A percentile compares a stretch with the other conserved stretches of the same genome.
Evolutionary conservation across 2,113 vertebrate genomes (phyloP).

Genomic region (Clarias batrachus): DNA sequence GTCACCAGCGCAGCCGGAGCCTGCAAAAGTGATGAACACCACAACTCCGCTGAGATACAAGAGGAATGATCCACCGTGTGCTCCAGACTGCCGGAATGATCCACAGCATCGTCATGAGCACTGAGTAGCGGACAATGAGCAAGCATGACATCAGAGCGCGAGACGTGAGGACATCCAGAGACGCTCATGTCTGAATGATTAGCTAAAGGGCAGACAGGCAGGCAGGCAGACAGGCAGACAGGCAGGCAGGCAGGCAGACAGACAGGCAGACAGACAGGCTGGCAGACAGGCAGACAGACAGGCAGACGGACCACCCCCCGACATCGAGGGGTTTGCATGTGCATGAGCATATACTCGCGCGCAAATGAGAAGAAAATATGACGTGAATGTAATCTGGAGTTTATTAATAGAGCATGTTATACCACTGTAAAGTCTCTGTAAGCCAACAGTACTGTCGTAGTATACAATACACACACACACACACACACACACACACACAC

Average conservation of each 20-base stretch:
- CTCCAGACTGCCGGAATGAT: background rate
- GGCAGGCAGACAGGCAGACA: no score
- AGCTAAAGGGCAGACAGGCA: background rate
- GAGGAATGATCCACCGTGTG: background rate
- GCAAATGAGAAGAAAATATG: background rate
- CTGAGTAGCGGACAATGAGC: background rate
- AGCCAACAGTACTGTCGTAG: no score
- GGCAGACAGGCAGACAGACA: background rate
- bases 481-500: no score
- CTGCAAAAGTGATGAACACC: background rate
- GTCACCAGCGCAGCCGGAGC: background rate
- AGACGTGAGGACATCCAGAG: background rate
- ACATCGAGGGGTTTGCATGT: background rate
- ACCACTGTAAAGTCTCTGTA: background rate
- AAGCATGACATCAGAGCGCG: background rate
- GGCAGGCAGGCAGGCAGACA: no score
- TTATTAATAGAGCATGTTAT: background rate
- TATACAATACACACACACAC: no score
- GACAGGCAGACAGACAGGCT: no score
- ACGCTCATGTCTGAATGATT: background rate
- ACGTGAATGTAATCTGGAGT: background rate
- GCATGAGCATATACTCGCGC: background rate
- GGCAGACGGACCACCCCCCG: background rate
- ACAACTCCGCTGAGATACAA: background rate
- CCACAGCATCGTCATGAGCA: background rate